A percentile compares a stretch with the other conserved stretches of the same genome.
phyloP scores from a whole-genome alignment of 1,140 invertebrate species.

The Octopus sinensis region DNA sequence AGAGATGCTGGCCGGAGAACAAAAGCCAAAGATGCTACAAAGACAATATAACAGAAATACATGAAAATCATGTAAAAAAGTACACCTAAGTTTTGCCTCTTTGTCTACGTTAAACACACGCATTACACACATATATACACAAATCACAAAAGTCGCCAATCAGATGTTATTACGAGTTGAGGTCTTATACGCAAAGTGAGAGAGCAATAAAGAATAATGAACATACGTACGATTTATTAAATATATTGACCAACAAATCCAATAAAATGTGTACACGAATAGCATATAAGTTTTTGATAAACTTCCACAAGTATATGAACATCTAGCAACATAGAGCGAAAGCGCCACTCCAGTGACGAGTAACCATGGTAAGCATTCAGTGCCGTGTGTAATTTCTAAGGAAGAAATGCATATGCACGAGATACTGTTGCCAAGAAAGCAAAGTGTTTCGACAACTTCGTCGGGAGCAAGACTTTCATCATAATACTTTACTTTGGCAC shows the following conservation, averaged over 20 bases:
- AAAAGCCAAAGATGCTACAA: conserved; percentile 19
- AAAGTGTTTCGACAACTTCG: conserved; percentile 32
- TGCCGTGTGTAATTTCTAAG: conserved; percentile 28
- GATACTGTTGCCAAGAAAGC: conserved; percentile 32
- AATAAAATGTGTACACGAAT: conserved; percentile 30
- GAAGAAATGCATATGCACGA: conserved; percentile 33
- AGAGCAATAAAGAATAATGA: background rate
- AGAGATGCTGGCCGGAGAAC: conserved; percentile 25
- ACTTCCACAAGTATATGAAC: conserved; percentile 37
- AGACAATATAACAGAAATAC: background rate
- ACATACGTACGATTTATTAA: conserved; percentile 30
- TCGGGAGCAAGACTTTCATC: conserved; percentile 24
- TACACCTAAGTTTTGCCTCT: no score
- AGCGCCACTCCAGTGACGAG: conserved; percentile 35
- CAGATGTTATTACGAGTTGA: no score
- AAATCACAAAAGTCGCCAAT: no score
- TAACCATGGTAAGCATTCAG: conserved; percentile 32
- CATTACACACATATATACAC: no score
- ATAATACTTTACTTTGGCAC: conserved; percentile 24
- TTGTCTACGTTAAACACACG: no score
- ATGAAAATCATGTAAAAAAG: no score
- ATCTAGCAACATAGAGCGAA: conserved; percentile 33
- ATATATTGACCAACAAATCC: conserved; percentile 33
- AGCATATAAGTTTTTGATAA: conserved; percentile 32
- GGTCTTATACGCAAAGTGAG: no score